Evolutionary conservation across 1,140 invertebrate genomes (phyloP).

Genomic region (Philotrypesis tridentata): DNA sequence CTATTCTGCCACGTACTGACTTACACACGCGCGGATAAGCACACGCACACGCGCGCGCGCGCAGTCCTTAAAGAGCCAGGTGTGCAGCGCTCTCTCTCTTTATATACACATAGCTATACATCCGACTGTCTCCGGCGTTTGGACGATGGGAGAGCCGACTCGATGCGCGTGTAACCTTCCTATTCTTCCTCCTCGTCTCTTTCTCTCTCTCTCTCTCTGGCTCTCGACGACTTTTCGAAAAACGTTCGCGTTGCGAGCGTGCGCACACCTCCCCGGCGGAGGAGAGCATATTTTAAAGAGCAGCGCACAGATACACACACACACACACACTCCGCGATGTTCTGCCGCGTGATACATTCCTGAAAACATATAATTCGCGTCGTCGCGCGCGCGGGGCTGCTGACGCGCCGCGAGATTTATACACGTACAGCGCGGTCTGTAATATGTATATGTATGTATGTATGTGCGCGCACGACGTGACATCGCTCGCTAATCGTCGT

Average conservation of each 20-base stretch:
- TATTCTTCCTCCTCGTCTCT: not conserved
- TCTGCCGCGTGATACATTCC: too few species aligned
- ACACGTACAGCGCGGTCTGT: too few species aligned
- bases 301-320: not conserved
- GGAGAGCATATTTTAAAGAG: not conserved
- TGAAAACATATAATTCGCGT: too few species aligned
- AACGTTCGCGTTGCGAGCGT: not conserved
- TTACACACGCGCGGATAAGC: not conserved
- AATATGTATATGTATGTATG: too few species aligned
- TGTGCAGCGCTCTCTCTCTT: slow-evolving; percentile 24
- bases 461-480: too few species aligned
- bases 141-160: not conserved
- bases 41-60: slow-evolving; percentile 11
- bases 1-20: slow-evolving; percentile 26
- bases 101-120: not conserved
- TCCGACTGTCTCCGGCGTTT: not conserved
- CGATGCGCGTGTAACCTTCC: not conserved
- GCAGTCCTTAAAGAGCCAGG: slow-evolving; percentile 40
- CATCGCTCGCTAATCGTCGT: too few species aligned
- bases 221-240: not conserved
- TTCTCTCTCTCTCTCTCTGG: not conserved
- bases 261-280: not conserved
- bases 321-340: too few species aligned
- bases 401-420: too few species aligned
- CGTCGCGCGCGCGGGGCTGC: too few species aligned